A percentile compares a stretch with the other conserved stretches of the same genome.
Evolutionary conservation across 2,113 vertebrate species (phyloP).

Genomic region (Campylomormyrus numenius): DNA sequence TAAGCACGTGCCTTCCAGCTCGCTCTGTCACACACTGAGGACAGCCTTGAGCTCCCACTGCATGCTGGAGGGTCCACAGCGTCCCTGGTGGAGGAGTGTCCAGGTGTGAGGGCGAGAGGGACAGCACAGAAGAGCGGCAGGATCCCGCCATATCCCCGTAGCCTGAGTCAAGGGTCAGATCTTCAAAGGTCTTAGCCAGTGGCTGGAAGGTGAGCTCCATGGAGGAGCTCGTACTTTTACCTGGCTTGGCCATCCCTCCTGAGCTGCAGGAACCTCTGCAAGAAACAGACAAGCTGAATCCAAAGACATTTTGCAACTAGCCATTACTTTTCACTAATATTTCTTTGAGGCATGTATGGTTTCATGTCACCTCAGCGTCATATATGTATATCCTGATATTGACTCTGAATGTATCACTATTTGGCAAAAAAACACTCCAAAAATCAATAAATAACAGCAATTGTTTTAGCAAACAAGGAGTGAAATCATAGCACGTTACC

Average conservation of each 20-base stretch:
- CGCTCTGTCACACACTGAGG: conserved; percentile 2
- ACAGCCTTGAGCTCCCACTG: not conserved
- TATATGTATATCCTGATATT: not conserved
- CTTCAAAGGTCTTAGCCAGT: conserved; percentile 68
- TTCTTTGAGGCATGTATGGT: not conserved
- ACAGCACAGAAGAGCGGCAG: conserved; percentile 70
- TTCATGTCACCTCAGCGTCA: not conserved
- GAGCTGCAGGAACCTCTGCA: not conserved
- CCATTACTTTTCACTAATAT: not conserved
- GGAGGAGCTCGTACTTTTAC: not conserved
- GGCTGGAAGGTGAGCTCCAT: conserved; percentile 37
- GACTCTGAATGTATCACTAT: not conserved
- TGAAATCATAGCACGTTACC: not conserved
- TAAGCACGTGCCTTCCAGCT: not conserved
- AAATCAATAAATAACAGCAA: not conserved
- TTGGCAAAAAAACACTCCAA: not conserved
- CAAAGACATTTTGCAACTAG: not conserved
- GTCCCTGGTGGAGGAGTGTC: conserved; percentile 60
- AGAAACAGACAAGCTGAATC: not conserved
- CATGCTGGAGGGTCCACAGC: conserved; percentile 26
- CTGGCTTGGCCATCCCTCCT: not conserved
- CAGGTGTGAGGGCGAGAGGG: conserved; percentile 58
- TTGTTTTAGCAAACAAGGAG: not conserved
- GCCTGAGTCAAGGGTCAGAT: conserved; percentile 73
- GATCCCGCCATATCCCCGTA: conserved; percentile 74